Evolutionary conservation across 2,113 vertebrate species (phyloP), one percentile per base, ranked within the genome.

Genomic region (Ranitomeya variabilis): DNA sequence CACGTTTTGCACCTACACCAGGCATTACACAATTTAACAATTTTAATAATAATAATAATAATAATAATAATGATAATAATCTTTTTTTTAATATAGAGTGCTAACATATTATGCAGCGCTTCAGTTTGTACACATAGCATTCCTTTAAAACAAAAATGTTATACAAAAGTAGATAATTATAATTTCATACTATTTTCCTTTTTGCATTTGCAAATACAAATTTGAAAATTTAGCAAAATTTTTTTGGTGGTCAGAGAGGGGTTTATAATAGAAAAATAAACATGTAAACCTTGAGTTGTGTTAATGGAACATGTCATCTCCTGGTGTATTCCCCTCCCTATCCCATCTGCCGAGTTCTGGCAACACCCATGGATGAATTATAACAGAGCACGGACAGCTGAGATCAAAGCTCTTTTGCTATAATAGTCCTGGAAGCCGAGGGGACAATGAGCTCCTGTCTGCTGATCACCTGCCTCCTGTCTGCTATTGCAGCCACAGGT

Each of bases 291-390:
- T n/a, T n/a, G 6, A 16, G 77, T 55, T 55, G 52, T 57, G 54
- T 80, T 52, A 66, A 15, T 54, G 7, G 62, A 67, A 52, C 37
- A 7, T 54, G 1, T 18, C 76, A 9, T 83, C 19, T 67, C 62
- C 19, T 31, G 7, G 6, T 23, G 2, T 23, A 4, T 18, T 4
- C 55, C 59, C 80, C 80, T 37, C 45, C 74, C 74, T n/a, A 19
- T 54, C 14, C 6, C n/a, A 64, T 37, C 59, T 81, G 59, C 9
- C 80, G 4, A 80, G 80, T 37, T 13, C 2, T 82, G 80, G 54
- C 80, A 83, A 67, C 81, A 83, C 81, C 37, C 81, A 83, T 64
- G 31, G 26, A 64, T 51, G 31, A 13, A 66, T 52, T 83, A 67
- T 51, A 67, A 45, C 4, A 23, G 18, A 66, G 15, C 45, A 6